Conservation (phyloP, 2,113 vertebrate genomes). For the Grus americana region DNA sequence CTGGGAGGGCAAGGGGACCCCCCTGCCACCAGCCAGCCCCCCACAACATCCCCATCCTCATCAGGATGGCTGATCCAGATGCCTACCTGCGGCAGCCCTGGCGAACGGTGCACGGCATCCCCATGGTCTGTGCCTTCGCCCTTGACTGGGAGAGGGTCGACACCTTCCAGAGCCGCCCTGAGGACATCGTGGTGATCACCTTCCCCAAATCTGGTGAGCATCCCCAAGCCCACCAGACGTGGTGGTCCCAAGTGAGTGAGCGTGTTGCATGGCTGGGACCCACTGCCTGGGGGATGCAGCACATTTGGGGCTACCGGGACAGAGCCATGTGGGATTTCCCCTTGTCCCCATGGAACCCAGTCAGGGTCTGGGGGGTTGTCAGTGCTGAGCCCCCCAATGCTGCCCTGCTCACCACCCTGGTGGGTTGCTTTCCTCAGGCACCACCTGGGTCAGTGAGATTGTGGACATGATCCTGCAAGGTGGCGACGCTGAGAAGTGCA, state of each 20-base stretch:
- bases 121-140: constrained; percentile 53
- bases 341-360: fast-evolving
- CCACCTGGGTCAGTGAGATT: constrained; percentile 78
- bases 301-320: fast-evolving
- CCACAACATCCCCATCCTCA: fast-evolving
- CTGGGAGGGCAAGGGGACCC: fast-evolving
- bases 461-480: constrained; percentile 72
- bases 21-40: background rate
- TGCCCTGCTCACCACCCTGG: background rate
- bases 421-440: constrained; percentile 55
- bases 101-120: constrained; percentile 11
- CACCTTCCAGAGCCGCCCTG: constrained; percentile 58
- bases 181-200: constrained; percentile 71
- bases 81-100: constrained; percentile 38
- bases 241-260: background rate
- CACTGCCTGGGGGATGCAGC: fast-evolving
- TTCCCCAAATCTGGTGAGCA: constrained; percentile 78
- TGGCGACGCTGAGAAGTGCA: constrained; percentile 58
- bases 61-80: background rate
- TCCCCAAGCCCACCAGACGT: background rate
- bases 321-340: background rate
- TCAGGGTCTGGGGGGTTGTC: fast-evolving
- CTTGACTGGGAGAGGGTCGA: constrained; percentile 53
- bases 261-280: fast-evolving
- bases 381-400: background rate